phyloP scores from a whole-genome alignment of 2,113 vertebrate species.

The Calyptommatus sinebrachiatus region DNA sequence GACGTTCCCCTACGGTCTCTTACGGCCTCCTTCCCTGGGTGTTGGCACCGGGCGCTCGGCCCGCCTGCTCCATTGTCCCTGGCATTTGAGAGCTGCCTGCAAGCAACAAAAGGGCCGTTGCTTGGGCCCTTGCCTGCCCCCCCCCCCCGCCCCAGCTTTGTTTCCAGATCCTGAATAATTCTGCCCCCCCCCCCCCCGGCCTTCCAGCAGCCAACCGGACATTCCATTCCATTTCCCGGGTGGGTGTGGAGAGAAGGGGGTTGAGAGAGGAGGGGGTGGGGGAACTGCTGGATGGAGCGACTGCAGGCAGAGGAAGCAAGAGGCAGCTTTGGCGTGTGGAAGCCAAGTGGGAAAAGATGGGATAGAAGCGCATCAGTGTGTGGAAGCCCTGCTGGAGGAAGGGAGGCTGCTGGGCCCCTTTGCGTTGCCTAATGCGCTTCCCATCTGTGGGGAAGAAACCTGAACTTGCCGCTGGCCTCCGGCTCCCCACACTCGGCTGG shows the following conservation, averaged over 20 bases:
- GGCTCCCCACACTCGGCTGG: neutral
- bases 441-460: constrained; percentile 7
- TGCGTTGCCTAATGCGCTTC: neutral
- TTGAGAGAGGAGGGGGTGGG: neutral
- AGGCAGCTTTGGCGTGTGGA: neutral
- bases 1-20: no score
- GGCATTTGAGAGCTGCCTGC: constrained; percentile 13
- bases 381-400: neutral
- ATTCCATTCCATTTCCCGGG: constrained; percentile 39
- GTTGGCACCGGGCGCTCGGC: neutral
- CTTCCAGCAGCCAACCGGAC: constrained; percentile 31
- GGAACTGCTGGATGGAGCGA: no score
- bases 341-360: neutral
- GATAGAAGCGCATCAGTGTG: neutral
- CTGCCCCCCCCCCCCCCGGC: neutral
- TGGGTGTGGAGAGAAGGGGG: neutral
- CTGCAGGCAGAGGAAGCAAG: neutral
- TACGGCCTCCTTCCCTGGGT: constrained; percentile 10
- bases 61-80: constrained; percentile 18
- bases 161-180: constrained; percentile 24
- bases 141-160: constrained; percentile 31
- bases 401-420: neutral
- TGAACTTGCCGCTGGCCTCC: neutral
- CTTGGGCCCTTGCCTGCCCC: neutral
- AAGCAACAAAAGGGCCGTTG: constrained; percentile 36